phyloP scores from a whole-genome alignment of 2,113 vertebrate species.

The Lonchura striata region DNA sequence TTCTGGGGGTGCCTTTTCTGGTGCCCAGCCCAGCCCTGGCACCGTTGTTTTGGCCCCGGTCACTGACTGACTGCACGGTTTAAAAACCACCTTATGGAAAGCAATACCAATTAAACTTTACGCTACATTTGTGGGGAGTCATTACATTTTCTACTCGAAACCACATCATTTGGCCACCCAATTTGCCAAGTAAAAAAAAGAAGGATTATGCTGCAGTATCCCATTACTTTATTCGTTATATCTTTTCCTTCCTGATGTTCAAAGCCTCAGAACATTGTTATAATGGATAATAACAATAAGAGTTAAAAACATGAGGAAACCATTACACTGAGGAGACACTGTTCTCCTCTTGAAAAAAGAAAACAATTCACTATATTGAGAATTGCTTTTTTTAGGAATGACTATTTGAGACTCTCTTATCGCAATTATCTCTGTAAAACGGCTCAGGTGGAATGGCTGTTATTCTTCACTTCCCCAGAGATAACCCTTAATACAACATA shows the following conservation, averaged over 20 bases:
- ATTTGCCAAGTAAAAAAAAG: conserved; percentile 45
- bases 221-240: conserved; percentile 19
- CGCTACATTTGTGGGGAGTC: conserved; percentile 41
- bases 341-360: not conserved
- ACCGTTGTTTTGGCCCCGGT: fast-evolving
- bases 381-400: conserved; percentile 56
- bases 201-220: conserved; percentile 21
- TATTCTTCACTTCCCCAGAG: conserved; percentile 34
- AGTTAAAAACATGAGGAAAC: conserved; percentile 54
- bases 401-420: conserved; percentile 22
- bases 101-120: conserved; percentile 36
- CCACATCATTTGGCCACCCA: conserved; percentile 57
- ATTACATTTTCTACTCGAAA: conserved; percentile 35
- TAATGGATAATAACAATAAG: conserved; percentile 58
- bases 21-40: not conserved
- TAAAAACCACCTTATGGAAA: not conserved
- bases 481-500: not conserved
- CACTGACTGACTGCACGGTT: not conserved
- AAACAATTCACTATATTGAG: conserved; percentile 23
- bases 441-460: not conserved
- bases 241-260: conserved; percentile 20
- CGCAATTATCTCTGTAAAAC: conserved; percentile 6
- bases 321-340: conserved; percentile 11
- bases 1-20: not conserved
- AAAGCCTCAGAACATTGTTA: conserved; percentile 32